Percentiles rank a stretch among this genome's conserved stretches.
phyloP scores from a whole-genome alignment of 2,113 vertebrate genomes.

The Ciconia stormi region DNA sequence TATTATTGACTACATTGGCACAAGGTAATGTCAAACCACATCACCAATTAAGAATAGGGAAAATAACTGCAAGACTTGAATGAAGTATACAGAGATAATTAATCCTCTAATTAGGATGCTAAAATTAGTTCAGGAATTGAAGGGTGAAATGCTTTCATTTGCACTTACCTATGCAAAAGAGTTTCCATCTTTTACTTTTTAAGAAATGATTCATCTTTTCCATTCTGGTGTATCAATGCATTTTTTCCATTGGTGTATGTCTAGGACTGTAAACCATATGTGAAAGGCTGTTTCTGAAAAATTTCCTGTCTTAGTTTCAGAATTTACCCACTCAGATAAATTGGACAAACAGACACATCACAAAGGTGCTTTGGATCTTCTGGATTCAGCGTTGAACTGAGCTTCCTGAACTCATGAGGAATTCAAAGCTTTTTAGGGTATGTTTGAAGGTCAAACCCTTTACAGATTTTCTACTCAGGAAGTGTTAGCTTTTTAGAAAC shows the following conservation, averaged over 20 bases:
- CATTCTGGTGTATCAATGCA: neutral
- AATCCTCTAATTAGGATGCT: slow-evolving; percentile 16
- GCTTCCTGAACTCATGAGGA: neutral
- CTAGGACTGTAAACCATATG: neutral
- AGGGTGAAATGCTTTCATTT: neutral
- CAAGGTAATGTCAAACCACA: neutral
- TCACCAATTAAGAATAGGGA: neutral
- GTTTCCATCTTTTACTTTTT: neutral
- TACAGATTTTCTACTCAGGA: neutral
- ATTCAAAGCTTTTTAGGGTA: neutral
- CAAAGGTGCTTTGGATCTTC: neutral
- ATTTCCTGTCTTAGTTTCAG: neutral
- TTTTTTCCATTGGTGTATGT: neutral
- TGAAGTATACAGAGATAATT: neutral
- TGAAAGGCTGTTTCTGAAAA: neutral
- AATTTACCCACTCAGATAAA: neutral
- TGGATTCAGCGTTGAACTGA: neutral
- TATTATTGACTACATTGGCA: neutral
- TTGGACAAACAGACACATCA: neutral
- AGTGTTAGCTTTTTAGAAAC: neutral
- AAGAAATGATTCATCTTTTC: neutral
- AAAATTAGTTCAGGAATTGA: slow-evolving; percentile 12
- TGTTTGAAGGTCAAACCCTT: neutral
- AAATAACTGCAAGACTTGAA: slow-evolving; percentile 14
- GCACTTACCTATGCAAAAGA: neutral